Conservation (phyloP, 2,797 vertebrate genomes). For the Ficedula albicollis region DNA sequence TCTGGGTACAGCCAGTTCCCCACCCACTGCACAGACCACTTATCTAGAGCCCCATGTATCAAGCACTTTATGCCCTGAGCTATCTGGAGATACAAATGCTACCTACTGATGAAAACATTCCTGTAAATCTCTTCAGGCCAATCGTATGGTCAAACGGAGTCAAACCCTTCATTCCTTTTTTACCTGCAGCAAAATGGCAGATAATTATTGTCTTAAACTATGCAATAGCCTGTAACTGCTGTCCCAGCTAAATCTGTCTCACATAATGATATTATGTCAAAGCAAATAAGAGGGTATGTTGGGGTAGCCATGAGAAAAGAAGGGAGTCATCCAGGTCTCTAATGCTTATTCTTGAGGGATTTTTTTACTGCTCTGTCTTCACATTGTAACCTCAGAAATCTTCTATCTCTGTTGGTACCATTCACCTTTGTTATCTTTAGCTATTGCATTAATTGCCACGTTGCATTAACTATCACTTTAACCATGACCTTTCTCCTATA, state of each 20-base stretch:
- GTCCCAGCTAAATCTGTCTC: not conserved
- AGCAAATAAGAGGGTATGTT: not conserved
- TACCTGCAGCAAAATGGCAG: not conserved
- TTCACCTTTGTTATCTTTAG: not conserved
- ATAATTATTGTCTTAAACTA: not conserved
- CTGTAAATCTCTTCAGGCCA: conserved; percentile 16
- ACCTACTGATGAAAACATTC: not conserved
- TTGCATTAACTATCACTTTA: not conserved
- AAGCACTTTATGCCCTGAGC: not conserved
- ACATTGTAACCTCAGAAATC: not conserved
- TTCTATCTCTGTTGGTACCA: not conserved
- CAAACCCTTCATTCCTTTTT: not conserved
- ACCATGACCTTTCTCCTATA: not conserved
- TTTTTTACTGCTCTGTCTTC: not conserved
- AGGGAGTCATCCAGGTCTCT: not conserved
- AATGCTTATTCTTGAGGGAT: not conserved
- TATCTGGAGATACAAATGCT: not conserved
- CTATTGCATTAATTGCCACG: not conserved
- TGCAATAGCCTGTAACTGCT: not conserved
- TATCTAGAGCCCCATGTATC: not conserved
- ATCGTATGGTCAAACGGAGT: not conserved
- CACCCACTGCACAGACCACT: not conserved
- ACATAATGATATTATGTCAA: not conserved
- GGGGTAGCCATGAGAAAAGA: not conserved
- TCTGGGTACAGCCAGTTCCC: not conserved